A percentile compares a stretch with the other conserved stretches of the same genome.
Evolutionary conservation across 2,797 vertebrate species (phyloP).

Genomic region (Prionace glauca): DNA sequence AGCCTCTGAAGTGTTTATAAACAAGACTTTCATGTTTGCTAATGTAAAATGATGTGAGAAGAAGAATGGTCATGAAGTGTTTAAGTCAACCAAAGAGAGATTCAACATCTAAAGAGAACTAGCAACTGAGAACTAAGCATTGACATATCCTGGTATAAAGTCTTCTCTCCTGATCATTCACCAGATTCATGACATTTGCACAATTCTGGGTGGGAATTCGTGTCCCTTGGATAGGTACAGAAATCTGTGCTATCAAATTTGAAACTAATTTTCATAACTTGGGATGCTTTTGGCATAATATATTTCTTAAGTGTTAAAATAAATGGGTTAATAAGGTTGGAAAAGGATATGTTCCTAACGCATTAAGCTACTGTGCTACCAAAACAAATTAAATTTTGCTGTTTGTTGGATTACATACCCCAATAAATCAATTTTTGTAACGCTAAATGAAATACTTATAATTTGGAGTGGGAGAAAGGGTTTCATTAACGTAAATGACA

Average conservation of each 20-base stretch:
- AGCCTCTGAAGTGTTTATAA: neutral
- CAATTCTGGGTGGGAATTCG: neutral
- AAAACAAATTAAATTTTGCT: neutral
- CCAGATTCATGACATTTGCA: neutral
- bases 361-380: neutral
- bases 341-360: neutral
- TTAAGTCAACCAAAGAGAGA: neutral
- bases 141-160: neutral
- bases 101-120: neutral
- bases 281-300: neutral
- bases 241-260: neutral
- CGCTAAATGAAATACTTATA: neutral
- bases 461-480: neutral
- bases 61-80: neutral
- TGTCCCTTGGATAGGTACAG: neutral
- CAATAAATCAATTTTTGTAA: neutral
- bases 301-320: neutral
- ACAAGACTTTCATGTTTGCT: neutral
- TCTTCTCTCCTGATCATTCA: neutral
- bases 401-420: neutral
- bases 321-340: neutral
- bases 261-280: neutral
- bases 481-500: neutral
- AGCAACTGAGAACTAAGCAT: neutral
- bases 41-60: neutral